Base-by-base conservation (phyloP, 2,113 vertebrate genomes). In the Clarias gariepinus region DNA sequence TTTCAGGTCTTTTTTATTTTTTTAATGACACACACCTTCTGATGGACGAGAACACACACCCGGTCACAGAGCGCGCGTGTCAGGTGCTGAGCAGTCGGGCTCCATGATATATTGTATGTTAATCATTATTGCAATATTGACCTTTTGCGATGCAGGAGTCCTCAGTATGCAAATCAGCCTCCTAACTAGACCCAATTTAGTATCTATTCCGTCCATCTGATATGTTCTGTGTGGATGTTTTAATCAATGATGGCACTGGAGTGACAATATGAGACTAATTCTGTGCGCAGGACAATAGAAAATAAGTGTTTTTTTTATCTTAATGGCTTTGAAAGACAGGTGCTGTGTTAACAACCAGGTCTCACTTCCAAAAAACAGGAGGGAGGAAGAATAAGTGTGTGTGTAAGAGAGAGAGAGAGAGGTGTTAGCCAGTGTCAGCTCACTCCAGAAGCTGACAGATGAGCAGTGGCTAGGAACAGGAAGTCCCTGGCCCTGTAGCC, bases 381-480 rank as follows among this genome's bases (percentile, higher is more conserved):
- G 81, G 12, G 61, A 71, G 60, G 10, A 33, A 36, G 80, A 9
- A 33, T 12, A 30, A 52, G 55, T 47, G 47, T 47, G 7, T 47
- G 47, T 47, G 47, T 47, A 25, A 53, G 13, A 77, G 77, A 87
- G 79, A 85, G 36, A 41, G 84, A 66, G 83, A 41, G 82, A 0
- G 0, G 92, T 94, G 93, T 94, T 92, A 94, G 92, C 91, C 90
- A 89, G 91, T 94, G 93, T 94, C 94, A 94, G 90, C 91, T 90
- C 86, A 89, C 86, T 89, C 1, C 1, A 90, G 91, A 88, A 87
- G 85, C 91, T 90, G 91, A 93, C 92, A 91, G 89, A 93, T 90
- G 95, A 93, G 91, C 90, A 90, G 86, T 90, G 85, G 88, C 13
- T 4, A 83, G 87, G 85, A 93, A 92, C 88, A 91, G 88, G 87